These are phyloP conservation scores for Drepana arcuata DNA, from an alignment of 1,140 invertebrate genomes.

Conservation along the genomic window DNA sequence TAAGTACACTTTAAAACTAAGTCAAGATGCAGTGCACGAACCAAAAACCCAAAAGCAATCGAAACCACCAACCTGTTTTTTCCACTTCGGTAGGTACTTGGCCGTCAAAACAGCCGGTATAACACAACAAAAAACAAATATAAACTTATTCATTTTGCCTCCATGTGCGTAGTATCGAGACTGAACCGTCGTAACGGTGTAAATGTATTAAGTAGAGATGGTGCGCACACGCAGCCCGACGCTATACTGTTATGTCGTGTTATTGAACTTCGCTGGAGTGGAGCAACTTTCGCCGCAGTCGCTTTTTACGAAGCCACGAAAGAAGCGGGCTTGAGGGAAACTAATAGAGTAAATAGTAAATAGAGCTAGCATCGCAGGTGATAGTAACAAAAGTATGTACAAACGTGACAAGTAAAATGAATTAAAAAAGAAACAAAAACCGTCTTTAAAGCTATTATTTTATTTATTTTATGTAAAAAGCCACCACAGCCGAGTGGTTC, in stretches of 20 bases:
- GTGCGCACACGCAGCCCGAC: conserved; percentile 12
- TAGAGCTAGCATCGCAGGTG: background rate
- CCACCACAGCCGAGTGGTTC: too few species aligned
- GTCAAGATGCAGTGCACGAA: too few species aligned
- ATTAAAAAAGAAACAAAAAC: too few species aligned
- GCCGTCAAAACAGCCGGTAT: conserved; percentile 47
- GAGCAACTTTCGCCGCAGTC: conserved; percentile 52
- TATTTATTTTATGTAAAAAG: too few species aligned
- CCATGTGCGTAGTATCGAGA: too few species aligned
- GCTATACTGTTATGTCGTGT: conserved; percentile 51
- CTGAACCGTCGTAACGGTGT: too few species aligned
- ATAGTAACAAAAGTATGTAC: too few species aligned
- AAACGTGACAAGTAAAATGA: too few species aligned
- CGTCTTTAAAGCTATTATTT: too few species aligned
- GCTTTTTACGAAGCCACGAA: conserved; percentile 30
- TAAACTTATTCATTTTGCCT: conserved; percentile 21
- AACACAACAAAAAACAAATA: conserved; percentile 39
- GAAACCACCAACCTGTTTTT: conserved; percentile 78
- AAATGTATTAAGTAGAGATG: conserved; percentile 7
- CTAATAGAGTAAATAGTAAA: conserved; percentile 1
- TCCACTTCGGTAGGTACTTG: conserved; percentile 86
- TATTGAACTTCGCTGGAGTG: conserved; percentile 59
- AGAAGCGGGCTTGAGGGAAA: conserved; percentile 1
- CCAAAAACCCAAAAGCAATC: too few species aligned
- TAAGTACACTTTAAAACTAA: too few species aligned